These are phyloP conservation scores for Phaetusa simplex DNA, from an alignment of 2,113 vertebrate species.

Conservation along the genomic window DNA sequence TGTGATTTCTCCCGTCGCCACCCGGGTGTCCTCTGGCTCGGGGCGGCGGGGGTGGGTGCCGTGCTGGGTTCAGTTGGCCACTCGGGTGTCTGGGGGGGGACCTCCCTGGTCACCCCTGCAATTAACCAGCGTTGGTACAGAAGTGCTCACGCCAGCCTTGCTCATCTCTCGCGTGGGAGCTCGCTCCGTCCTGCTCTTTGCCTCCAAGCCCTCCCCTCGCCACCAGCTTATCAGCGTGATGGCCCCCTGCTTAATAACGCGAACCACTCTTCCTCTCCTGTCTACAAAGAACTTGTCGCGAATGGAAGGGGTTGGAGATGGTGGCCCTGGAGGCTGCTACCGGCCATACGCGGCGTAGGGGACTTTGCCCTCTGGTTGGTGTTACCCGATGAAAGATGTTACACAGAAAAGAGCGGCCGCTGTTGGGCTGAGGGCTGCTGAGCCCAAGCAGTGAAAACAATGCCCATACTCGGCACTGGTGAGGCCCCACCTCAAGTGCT, in stretches of 20 bases:
- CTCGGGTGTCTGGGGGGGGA: accelerated
- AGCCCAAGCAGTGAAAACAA: not conserved
- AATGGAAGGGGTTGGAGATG: not conserved
- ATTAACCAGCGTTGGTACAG: accelerated
- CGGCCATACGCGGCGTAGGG: accelerated
- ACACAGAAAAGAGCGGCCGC: accelerated
- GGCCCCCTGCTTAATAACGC: accelerated
- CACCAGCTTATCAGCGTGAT: accelerated
- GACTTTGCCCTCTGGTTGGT: not conserved
- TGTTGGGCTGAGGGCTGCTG: not conserved
- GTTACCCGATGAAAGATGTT: accelerated
- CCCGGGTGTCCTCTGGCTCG: no score
- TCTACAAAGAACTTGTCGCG: accelerated
- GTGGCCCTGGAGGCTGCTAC: accelerated
- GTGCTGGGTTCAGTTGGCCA: not conserved
- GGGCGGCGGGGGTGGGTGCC: not conserved
- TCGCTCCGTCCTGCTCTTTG: not conserved
- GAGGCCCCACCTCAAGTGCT: no score
- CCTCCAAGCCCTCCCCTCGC: not conserved
- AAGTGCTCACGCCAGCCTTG: accelerated
- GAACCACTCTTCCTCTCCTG: accelerated
- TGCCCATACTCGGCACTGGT: no score
- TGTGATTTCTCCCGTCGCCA: not conserved
- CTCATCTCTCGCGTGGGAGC: accelerated
- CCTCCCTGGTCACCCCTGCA: accelerated